Percentiles rank a stretch among this genome's conserved stretches.
phyloP scores from a whole-genome alignment of 2,888 invertebrate species.

The Alsophila aescularia region DNA sequence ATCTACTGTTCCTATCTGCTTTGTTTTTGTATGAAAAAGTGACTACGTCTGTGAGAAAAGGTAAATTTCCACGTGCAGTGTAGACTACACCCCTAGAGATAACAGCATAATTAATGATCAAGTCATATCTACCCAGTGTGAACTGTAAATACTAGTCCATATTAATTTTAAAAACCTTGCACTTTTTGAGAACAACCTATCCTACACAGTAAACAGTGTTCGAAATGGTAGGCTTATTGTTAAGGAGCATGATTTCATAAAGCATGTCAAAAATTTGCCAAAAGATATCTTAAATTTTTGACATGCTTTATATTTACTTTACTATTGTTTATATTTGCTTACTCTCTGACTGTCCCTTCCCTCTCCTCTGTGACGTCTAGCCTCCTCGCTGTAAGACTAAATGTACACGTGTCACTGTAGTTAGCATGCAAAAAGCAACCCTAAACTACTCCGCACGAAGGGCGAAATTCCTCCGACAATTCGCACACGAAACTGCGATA shows the following conservation, averaged over 20 bases:
- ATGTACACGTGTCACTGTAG: conserved; percentile 58
- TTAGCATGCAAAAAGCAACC: conserved; percentile 40
- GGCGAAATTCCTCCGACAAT: conserved; percentile 25
- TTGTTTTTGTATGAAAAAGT: no score
- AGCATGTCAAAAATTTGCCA: neutral
- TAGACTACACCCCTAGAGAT: no score
- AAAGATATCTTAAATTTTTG: neutral
- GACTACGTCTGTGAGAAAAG: no score
- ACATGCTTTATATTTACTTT: conserved; percentile 14
- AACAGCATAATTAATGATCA: no score
- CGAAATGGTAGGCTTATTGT: no score
- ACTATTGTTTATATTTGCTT: conserved; percentile 21
- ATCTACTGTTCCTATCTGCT: no score
- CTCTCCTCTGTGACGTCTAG: conserved; percentile 55
- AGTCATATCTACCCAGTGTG: no score
- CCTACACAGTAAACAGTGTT: no score
- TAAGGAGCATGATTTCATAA: neutral
- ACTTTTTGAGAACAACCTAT: no score
- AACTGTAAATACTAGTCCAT: no score
- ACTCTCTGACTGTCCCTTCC: conserved; percentile 16
- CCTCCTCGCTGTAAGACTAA: conserved; percentile 59
- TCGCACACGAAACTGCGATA: conserved; percentile 36
- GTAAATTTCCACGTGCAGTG: no score
- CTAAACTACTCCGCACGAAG: conserved; percentile 30
- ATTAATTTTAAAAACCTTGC: no score